Base-by-base conservation (phyloP, 1,140 invertebrate species). In the Drosophila pectinifera region DNA sequence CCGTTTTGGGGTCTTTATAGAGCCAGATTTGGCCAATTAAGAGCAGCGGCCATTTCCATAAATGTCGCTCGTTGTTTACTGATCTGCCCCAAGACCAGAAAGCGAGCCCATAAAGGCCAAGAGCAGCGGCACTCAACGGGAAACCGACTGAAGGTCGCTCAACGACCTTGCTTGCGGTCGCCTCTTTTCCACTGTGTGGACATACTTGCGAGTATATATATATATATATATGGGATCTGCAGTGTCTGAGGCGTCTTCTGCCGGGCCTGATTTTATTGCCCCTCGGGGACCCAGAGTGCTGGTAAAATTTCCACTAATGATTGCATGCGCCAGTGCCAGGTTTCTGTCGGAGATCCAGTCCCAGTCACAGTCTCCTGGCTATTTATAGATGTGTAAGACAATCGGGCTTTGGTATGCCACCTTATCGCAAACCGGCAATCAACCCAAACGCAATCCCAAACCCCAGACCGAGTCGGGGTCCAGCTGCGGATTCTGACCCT, bases 81-180 rank as follows among this genome's bases (percentile, higher is more conserved):
- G 84, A 84, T 88, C 83, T 76, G 56, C 64, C 77, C 65, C 79
- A 80, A 73, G 62, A 42, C 20, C 41, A 20, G 57, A 34, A 53
- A 41, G 45, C 69, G 63, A 49, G 63, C 59, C 59, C 59, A 74
- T 83, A 75, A 83, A 75, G 61, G 78, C 74, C 49, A 53, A 53
- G 49, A 53, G 49, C 49, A 51, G 49, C 49, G 43, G 59, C 77
- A 76, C 78, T 74, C 72, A 68, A 68, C 64, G 64, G 78, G 75
- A 74, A 75, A 73, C 49, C 43, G 42, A 43, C 56, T 78, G 57
- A 89, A 89, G 85, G 85, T 89, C 85, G 74, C 80, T 75, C 75
- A 79, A 89, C 89, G 89, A 58, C 89, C 89, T 91, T 91, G 89
- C 89, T 89, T 82, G 80, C 80, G 89, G 83, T 91, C 83, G 78